Conservation (phyloP, 2,888 invertebrate genomes). For the Habrosyne pyritoides region DNA sequence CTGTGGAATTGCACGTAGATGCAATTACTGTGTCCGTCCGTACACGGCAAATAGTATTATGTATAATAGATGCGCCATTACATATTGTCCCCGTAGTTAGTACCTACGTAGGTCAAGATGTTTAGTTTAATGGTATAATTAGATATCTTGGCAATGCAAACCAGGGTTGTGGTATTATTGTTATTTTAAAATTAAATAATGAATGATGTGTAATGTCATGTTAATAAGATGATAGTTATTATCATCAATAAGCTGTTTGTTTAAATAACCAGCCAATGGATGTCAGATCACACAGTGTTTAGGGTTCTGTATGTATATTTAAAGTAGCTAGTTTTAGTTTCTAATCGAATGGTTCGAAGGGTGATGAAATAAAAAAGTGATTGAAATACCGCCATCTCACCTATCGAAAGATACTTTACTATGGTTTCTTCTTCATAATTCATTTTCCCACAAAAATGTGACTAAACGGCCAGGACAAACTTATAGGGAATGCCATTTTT, state of each 20-base stretch:
- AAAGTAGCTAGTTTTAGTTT: no score
- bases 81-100: conserved; percentile 8
- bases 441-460: no score
- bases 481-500: no score
- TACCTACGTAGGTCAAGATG: conserved; percentile 13
- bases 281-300: no score
- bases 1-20: conserved; percentile 68
- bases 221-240: neutral
- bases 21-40: conserved; percentile 58
- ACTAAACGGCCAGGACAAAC: no score
- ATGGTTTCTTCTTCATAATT: no score
- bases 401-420: no score
- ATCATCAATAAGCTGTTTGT: neutral
- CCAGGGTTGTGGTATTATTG: neutral
- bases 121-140: conserved; percentile 18
- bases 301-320: no score
- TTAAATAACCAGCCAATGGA: no score
- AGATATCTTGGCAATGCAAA: conserved; percentile 4
- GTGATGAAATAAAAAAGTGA: no score
- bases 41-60: conserved; percentile 40
- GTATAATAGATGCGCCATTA: conserved; percentile 29
- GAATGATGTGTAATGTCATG: neutral
- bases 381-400: no score
- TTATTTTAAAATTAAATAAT: neutral
- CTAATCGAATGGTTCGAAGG: no score